Evolutionary conservation across 2,888 invertebrate species (phyloP).

Genomic region (Cantharis lateralis): DNA sequence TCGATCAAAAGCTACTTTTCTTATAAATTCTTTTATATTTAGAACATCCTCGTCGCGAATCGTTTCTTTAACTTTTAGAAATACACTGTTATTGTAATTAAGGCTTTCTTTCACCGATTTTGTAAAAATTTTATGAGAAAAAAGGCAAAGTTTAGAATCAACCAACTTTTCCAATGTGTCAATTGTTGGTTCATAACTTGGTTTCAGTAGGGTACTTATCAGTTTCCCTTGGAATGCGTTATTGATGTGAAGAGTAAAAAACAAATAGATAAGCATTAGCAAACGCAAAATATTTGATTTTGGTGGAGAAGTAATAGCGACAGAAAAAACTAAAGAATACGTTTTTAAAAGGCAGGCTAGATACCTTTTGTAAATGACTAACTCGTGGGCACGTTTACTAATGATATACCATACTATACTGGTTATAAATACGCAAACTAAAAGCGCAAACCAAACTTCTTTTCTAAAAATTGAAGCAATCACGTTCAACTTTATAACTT

Average conservation of each 20-base stretch:
- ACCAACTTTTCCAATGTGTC: slow-evolving; percentile 4
- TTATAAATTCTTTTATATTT: not conserved
- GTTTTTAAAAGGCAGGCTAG: not conserved
- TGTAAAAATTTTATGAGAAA: not conserved
- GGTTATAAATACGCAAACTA: not conserved
- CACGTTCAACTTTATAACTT: not conserved
- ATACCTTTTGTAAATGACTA: not conserved
- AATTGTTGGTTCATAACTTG: not conserved
- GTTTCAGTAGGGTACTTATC: not conserved
- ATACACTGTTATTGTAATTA: not conserved
- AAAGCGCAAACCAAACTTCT: not conserved
- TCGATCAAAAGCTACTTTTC: not conserved
- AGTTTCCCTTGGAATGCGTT: slow-evolving; percentile 1
- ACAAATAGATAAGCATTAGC: not conserved
- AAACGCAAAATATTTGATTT: not conserved
- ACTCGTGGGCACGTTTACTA: not conserved
- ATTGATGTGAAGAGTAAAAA: not conserved
- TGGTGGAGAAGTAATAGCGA: not conserved
- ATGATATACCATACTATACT: not conserved
- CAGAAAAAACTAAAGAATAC: not conserved
- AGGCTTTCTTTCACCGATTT: not conserved
- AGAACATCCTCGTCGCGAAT: not conserved
- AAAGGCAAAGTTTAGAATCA: not conserved
- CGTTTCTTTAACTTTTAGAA: not conserved
- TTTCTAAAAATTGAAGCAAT: not conserved